Percentiles rank a stretch among this genome's conserved stretches.
phyloP scores from a whole-genome alignment of 2,113 vertebrate species.

The Apaloderma vittatum region DNA sequence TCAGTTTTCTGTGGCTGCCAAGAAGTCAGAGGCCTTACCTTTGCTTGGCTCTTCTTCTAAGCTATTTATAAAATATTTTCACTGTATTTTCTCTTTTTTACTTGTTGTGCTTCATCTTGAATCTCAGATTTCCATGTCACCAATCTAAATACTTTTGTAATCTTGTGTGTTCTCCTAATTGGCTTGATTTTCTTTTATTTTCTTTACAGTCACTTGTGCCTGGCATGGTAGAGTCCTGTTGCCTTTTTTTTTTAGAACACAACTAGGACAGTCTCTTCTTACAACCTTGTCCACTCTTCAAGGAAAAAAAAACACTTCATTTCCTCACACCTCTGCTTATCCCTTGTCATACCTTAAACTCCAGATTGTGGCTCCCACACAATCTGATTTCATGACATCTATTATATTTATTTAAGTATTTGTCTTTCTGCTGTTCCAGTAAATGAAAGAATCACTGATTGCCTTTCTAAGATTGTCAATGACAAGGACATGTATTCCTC shows the following conservation, averaged over 20 bases:
- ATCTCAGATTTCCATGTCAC: background rate
- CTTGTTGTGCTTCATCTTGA: background rate
- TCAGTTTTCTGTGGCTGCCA: background rate
- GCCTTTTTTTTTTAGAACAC: background rate
- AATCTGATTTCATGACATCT: background rate
- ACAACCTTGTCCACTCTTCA: background rate
- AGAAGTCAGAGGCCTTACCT: background rate
- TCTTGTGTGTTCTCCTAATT: background rate
- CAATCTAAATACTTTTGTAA: accelerated
- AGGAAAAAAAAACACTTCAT: background rate
- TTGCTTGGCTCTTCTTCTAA: background rate
- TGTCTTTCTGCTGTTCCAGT: background rate
- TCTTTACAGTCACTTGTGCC: background rate
- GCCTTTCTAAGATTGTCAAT: background rate
- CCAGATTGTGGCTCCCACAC: background rate
- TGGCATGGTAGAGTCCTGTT: background rate
- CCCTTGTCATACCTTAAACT: background rate
- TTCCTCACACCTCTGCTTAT: background rate
- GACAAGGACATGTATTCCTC: background rate
- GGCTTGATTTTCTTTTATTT: background rate
- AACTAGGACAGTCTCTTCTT: background rate
- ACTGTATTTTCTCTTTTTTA: background rate
- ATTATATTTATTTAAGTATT: background rate
- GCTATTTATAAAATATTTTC: background rate
- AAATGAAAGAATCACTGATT: background rate